Evolutionary conservation across 1,140 invertebrate species (phyloP).

Genomic region (Drosophila malerkotliana): DNA sequence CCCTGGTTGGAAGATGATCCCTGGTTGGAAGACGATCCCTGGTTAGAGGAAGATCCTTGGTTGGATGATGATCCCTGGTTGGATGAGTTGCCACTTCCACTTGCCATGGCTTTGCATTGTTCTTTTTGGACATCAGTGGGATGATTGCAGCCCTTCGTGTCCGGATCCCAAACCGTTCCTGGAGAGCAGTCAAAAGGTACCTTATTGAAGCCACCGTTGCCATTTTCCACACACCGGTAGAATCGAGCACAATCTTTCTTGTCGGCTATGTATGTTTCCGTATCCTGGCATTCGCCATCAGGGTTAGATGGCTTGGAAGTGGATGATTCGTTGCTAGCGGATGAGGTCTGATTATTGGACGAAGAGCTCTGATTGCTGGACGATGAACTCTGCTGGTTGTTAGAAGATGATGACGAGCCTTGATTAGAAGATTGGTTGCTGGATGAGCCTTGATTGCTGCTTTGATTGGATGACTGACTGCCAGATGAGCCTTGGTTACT

Average conservation of each 20-base stretch:
- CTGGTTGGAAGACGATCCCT: slow-evolving; percentile 30
- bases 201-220: slow-evolving; percentile 84
- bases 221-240: slow-evolving; percentile 88
- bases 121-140: slow-evolving; percentile 86
- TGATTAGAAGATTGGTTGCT: slow-evolving; percentile 42
- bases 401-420: slow-evolving; percentile 6
- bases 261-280: slow-evolving; percentile 86
- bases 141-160: slow-evolving; percentile 83
- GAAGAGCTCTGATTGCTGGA: slow-evolving; percentile 34
- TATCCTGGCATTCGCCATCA: slow-evolving; percentile 84
- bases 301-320: slow-evolving; percentile 55
- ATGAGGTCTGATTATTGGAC: slow-evolving; percentile 32
- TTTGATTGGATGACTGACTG: slow-evolving; percentile 16
- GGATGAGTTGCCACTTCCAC: slow-evolving; percentile 25
- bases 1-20: slow-evolving; percentile 37
- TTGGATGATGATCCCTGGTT: slow-evolving; percentile 49
- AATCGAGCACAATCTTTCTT: slow-evolving; percentile 86
- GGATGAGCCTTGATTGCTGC: slow-evolving; percentile 29
- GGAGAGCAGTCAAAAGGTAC: slow-evolving; percentile 87
- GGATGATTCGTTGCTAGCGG: slow-evolving; percentile 35
- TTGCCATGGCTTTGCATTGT: slow-evolving; percentile 85
- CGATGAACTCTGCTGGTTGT: slow-evolving; percentile 15
- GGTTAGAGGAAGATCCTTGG: slow-evolving; percentile 35
- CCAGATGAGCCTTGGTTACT: slow-evolving; percentile 13
- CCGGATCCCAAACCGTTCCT: slow-evolving; percentile 86